Conservation (phyloP, 2,888 invertebrate genomes). For the Habroteleia sp. region DNA sequence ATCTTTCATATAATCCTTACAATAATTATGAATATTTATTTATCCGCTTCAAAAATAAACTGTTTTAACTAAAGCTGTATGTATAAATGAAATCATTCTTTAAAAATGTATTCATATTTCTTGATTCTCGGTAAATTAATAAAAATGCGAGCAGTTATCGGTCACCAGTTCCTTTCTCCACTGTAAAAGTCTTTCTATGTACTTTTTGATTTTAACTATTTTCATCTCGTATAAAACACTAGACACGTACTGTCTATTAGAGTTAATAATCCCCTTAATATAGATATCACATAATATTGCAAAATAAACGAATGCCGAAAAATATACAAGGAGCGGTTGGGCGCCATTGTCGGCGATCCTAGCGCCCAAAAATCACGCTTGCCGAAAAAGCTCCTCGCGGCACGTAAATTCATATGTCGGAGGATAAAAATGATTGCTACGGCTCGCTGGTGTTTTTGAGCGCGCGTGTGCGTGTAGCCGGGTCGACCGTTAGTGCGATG, state of each 20-base stretch:
- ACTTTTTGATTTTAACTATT: constrained; percentile 53
- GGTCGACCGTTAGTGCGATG: constrained; percentile 73
- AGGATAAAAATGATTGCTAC: constrained; percentile 74
- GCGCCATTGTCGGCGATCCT: constrained; percentile 30
- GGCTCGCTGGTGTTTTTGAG: constrained; percentile 55
- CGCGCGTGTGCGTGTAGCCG: constrained; percentile 64
- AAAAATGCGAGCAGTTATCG: too few relatives aligned
- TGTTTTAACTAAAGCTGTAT: too few relatives aligned
- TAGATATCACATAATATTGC: constrained; percentile 51
- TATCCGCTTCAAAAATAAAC: too few relatives aligned
- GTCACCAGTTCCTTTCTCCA: constrained; percentile 7
- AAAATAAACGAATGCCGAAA: constrained; percentile 48
- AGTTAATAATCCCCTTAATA: constrained; percentile 56
- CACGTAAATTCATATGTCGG: constrained; percentile 65
- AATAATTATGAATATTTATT: too few relatives aligned
- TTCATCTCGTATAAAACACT: constrained; percentile 23
- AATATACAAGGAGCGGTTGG: constrained; percentile 34
- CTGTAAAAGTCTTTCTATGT: constrained; percentile 45
- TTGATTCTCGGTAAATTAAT: too few relatives aligned
- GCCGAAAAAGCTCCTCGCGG: constrained; percentile 58
- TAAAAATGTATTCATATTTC: too few relatives aligned
- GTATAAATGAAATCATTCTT: too few relatives aligned
- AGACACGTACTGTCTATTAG: constrained; percentile 38
- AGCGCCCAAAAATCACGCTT: constrained; percentile 64
- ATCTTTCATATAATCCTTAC: too few relatives aligned